These are phyloP conservation scores for Mobula hypostoma DNA, from an alignment of 2,113 vertebrate species.

Conservation along the genomic window DNA sequence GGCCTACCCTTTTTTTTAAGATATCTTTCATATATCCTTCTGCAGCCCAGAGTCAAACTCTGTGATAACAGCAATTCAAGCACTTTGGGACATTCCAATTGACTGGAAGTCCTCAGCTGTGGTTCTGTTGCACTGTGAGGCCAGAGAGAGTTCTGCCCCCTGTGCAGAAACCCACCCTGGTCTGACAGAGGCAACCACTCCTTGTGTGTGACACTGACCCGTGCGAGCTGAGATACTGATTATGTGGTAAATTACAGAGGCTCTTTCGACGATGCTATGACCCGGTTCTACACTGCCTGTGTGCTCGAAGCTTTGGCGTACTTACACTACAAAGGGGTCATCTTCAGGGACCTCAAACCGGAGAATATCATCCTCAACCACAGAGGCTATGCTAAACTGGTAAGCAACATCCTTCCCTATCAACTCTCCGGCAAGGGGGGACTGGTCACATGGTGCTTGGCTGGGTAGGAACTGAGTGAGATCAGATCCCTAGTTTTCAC, in stretches of 20 bases:
- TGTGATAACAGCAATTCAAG: background rate
- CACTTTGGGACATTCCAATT: no score
- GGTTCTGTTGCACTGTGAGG: background rate
- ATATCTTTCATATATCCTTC: background rate
- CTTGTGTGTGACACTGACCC: background rate
- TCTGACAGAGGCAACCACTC: background rate
- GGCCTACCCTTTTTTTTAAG: background rate
- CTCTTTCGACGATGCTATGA: conserved; percentile 52
- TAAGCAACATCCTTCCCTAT: conserved; percentile 38
- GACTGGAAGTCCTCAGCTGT: background rate
- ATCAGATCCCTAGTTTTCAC: background rate
- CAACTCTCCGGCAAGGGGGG: no score
- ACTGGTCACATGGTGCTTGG: no score
- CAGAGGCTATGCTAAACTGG: conserved; percentile 64
- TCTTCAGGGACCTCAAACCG: conserved; percentile 63
- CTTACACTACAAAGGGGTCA: conserved; percentile 52
- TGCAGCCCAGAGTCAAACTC: background rate
- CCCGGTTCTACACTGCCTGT: conserved; percentile 60
- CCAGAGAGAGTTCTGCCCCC: background rate
- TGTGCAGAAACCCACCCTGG: background rate
- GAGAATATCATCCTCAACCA: conserved; percentile 62
- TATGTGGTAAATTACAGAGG: conserved; percentile 46
- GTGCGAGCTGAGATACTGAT: background rate
- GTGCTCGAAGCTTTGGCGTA: conserved; percentile 59
- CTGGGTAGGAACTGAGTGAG: background rate